Evolutionary conservation across 2,113 vertebrate genomes (phyloP).

Genomic region (Microtus ochrogaster): DNA sequence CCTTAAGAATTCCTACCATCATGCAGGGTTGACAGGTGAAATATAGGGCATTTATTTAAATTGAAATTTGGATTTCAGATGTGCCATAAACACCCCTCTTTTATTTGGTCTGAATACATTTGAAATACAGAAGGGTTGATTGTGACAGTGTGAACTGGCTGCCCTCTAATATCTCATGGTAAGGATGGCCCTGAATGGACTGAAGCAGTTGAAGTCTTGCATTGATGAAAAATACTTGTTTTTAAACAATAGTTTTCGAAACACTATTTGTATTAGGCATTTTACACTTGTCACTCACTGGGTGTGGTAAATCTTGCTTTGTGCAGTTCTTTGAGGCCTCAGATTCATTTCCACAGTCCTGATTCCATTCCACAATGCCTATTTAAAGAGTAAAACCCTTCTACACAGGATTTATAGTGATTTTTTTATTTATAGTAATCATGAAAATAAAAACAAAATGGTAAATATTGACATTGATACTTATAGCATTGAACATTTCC

Average conservation of each 20-base stretch:
- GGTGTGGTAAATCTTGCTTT: background rate
- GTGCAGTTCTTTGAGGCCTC: background rate
- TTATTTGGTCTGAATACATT: background rate
- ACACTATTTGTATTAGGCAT: background rate
- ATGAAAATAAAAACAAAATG: background rate
- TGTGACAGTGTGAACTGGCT: background rate
- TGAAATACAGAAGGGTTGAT: background rate
- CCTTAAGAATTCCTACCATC: background rate
- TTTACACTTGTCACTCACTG: background rate
- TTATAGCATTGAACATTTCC: background rate
- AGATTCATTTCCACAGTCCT: background rate
- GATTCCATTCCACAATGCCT: background rate
- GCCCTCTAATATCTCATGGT: background rate
- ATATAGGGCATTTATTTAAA: background rate
- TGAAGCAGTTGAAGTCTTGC: background rate
- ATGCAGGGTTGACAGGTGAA: background rate
- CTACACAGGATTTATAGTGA: background rate
- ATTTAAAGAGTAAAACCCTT: background rate
- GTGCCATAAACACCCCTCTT: background rate
- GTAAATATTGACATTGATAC: background rate
- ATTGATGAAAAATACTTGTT: background rate
- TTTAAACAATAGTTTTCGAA: background rate
- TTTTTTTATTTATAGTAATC: background rate
- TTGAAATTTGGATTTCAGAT: slow-evolving; percentile 19
- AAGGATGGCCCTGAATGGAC: background rate